These are phyloP conservation scores for Porites evermanni DNA, from an alignment of 92 coral and sea anemone genomes.

Conservation along the genomic window DNA sequence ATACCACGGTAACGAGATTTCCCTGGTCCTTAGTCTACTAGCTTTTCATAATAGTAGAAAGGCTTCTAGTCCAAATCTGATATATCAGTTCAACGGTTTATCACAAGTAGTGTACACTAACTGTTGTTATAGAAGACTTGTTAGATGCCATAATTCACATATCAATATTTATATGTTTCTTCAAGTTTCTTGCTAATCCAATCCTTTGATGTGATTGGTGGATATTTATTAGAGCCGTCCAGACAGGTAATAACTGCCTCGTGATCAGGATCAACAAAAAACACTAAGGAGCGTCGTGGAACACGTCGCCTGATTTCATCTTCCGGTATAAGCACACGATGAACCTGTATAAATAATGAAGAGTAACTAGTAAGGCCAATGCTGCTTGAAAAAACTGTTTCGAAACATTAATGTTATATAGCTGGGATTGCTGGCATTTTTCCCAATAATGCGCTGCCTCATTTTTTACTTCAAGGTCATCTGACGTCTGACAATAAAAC, in stretches of 20 bases:
- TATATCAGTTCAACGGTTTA: too few relatives aligned
- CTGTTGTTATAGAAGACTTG: too few relatives aligned
- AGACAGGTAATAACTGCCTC: conserved; percentile 69
- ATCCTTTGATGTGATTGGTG: conserved; percentile 73
- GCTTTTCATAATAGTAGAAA: too few relatives aligned
- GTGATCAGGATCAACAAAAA: conserved; percentile 78
- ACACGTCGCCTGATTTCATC: conserved; percentile 53
- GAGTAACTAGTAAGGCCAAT: not conserved
- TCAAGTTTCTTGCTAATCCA: conserved; percentile 47
- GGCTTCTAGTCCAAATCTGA: too few relatives aligned
- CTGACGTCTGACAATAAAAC: too few relatives aligned
- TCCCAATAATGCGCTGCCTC: too few relatives aligned
- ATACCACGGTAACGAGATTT: too few relatives aligned
- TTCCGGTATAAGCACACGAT: conserved; percentile 68
- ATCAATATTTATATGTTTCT: conserved; percentile 36
- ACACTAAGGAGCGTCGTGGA: conserved; percentile 78
- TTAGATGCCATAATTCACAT: not conserved
- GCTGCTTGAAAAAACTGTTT: not conserved
- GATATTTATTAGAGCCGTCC: conserved; percentile 80
- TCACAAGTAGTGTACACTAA: too few relatives aligned
- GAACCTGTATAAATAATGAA: conserved; percentile 34
- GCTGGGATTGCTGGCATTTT: too few relatives aligned
- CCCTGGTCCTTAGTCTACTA: too few relatives aligned
- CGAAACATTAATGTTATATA: too few relatives aligned
- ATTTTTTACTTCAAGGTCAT: too few relatives aligned